phyloP scores from a whole-genome alignment of 2,888 invertebrate genomes.

The Drosophila acutilabella region DNA sequence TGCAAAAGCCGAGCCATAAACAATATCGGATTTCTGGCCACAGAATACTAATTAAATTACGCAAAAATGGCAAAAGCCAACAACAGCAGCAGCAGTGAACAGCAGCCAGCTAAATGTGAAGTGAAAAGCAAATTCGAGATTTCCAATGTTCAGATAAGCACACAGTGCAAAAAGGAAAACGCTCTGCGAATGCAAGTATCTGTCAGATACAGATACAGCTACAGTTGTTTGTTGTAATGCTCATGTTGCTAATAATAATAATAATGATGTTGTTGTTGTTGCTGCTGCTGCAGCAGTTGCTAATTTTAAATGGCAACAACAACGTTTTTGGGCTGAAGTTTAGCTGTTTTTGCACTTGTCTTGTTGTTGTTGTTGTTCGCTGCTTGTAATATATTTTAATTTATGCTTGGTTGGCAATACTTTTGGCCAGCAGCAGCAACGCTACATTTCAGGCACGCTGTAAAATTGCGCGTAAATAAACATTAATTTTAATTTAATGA shows the following conservation, averaged over 20 bases:
- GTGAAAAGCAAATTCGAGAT: constrained; percentile 61
- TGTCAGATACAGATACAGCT: constrained; percentile 44
- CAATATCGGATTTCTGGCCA: constrained; percentile 82
- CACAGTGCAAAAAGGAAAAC: constrained; percentile 37
- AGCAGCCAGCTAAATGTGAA: constrained; percentile 44
- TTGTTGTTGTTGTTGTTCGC: constrained; percentile 25
- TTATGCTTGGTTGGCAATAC: constrained; percentile 77
- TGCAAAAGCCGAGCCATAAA: constrained; percentile 78
- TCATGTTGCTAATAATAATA: constrained; percentile 56
- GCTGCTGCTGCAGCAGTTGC: constrained; percentile 52
- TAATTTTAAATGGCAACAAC: constrained; percentile 74
- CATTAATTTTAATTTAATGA: constrained; percentile 80
- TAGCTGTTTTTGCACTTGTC: constrained; percentile 27
- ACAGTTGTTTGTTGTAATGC: constrained; percentile 37
- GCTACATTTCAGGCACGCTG: constrained; percentile 65
- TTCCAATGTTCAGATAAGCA: constrained; percentile 61
- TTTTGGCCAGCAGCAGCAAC: constrained; percentile 65
- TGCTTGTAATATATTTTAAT: constrained; percentile 74
- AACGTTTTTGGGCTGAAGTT: constrained; percentile 46
- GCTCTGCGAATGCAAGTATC: constrained; percentile 38
- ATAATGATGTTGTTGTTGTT: constrained; percentile 38
- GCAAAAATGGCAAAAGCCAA: constrained; percentile 62
- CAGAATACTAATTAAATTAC: constrained; percentile 83
- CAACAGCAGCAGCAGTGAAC: constrained; percentile 23
- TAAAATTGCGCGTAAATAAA: constrained; percentile 77